Conservation (phyloP, 2,888 invertebrate genomes). For the Dicyrtomina minuta region DNA sequence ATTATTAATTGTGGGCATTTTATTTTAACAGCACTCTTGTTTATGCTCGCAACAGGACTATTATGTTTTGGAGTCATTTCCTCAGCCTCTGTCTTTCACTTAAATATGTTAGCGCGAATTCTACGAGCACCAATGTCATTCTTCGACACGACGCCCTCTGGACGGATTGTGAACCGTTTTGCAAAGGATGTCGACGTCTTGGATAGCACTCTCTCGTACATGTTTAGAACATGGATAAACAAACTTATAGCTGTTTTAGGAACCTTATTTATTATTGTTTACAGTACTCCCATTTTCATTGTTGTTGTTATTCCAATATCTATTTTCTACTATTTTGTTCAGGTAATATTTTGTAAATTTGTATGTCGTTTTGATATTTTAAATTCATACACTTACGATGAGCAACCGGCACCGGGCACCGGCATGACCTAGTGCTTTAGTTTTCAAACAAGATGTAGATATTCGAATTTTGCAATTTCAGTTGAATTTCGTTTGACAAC, state of each 20-base stretch:
- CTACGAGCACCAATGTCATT: conserved; percentile 71
- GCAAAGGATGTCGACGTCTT: conserved; percentile 53
- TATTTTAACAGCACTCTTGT: background rate
- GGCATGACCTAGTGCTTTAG: too few relatives aligned
- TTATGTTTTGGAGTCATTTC: conserved; percentile 62
- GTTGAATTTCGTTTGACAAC: too few relatives aligned
- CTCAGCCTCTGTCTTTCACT: conserved; percentile 67
- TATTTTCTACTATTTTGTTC: conserved; percentile 78
- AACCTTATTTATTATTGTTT: conserved; percentile 81
- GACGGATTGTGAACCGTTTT: conserved; percentile 72
- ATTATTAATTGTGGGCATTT: too few relatives aligned
- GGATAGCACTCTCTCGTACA: conserved; percentile 45
- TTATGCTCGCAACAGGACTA: conserved; percentile 53
- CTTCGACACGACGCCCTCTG: conserved; percentile 78
- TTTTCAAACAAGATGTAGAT: too few relatives aligned
- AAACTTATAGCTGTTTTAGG: conserved; percentile 64
- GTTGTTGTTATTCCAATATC: conserved; percentile 78
- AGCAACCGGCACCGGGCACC: too few relatives aligned
- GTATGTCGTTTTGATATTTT: too few relatives aligned
- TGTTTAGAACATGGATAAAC: conserved; percentile 37
- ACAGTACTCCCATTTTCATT: conserved; percentile 79
- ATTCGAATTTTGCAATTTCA: too few relatives aligned
- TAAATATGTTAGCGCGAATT: conserved; percentile 65
- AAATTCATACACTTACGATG: too few relatives aligned
- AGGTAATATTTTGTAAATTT: too few relatives aligned